A percentile compares a stretch with the other conserved stretches of the same genome.
These are phyloP conservation scores for Meiosimyza decipiens DNA, from an alignment of 2,888 invertebrate genomes.

Conservation along the genomic window DNA sequence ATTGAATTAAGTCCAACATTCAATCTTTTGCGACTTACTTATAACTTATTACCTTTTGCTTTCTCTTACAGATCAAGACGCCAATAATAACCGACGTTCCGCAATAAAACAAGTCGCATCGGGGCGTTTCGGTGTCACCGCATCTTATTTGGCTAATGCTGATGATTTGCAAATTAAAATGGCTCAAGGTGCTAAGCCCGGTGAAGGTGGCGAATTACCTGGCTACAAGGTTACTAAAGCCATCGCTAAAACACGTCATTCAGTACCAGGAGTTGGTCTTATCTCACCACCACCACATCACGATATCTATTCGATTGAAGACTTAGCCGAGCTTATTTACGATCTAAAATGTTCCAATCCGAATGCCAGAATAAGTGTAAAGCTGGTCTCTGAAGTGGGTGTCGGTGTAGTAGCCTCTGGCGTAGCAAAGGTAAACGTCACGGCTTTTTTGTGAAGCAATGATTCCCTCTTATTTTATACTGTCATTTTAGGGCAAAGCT, in stretches of 20 bases:
- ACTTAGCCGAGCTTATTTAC: conserved; percentile 97
- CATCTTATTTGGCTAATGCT: conserved; percentile 95
- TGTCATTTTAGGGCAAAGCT: conserved; percentile 82
- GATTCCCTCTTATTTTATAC: neutral
- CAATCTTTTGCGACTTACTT: no score
- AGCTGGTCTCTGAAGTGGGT: conserved; percentile 97
- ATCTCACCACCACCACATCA: conserved; percentile 99
- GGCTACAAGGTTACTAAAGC: conserved; percentile 92
- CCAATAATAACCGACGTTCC: conserved; percentile 85
- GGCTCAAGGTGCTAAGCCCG: conserved; percentile 99
- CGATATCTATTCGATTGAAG: conserved; percentile 99
- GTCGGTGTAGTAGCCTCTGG: conserved; percentile 99
- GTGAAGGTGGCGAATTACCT: conserved; percentile 97
- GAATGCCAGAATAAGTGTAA: conserved; percentile 93
- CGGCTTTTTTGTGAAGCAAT: neutral
- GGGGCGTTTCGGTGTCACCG: conserved; percentile 98
- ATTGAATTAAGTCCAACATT: no score
- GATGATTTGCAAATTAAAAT: conserved; percentile 99
- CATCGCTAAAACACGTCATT: conserved; percentile 95
- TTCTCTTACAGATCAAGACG: conserved; percentile 72
- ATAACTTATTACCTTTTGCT: no score
- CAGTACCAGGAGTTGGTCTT: conserved; percentile 95
- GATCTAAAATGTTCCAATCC: conserved; percentile 99
- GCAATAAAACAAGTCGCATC: conserved; percentile 99
- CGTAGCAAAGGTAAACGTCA: conserved; percentile 83